Evolutionary conservation across 2,113 vertebrate species (phyloP), one percentile per base, ranked within the genome.

Genomic region (Nymphicus hollandicus): DNA sequence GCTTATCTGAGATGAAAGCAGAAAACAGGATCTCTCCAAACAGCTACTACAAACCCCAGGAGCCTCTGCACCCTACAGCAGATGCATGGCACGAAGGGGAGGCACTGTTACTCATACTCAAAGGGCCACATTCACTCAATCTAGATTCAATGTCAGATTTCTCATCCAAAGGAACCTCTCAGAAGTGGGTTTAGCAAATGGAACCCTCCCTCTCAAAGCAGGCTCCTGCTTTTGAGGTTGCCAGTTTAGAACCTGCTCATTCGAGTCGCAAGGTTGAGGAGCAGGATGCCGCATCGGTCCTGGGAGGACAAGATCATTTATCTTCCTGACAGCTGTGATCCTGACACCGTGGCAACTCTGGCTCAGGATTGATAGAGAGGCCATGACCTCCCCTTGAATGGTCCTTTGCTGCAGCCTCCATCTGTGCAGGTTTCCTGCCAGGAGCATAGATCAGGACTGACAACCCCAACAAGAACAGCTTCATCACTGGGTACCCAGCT

Each of bases 251-350:
- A 65, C 70, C 56, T 65, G 90, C 23, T 93, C 64, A 66, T 41
- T 91, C 81, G 58, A 19, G 93, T 80, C 66, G 94, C 89, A 90
- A 93, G 94, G 90, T 31, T 88, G 94, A 94, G 91, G 18, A 91
- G 93, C 89, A 93, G 63, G 93, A 81, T 83, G 93, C 80, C 72
- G 81, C 88, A 63, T 93, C 88, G 80, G 74, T 86, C 79, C 87
- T 60, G 76, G 2, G 39, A 86, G 93, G 85, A 63, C 33, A 78
- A 83, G 93, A 94, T 96, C 91, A 94, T 96, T 91, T 86, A 93
- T 93, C 88, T 90, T 74, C 79, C 82, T 93, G 88, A 79, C 93
- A 93, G 86, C 92, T 79, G 64, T 61, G 90, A 84, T 88, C 84
- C 85, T 95, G 93, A 91, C 95, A 83, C 88, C 39, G 19, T 15